Base-by-base conservation (phyloP, 2,888 invertebrate genomes). In the Oithona nana region DNA sequence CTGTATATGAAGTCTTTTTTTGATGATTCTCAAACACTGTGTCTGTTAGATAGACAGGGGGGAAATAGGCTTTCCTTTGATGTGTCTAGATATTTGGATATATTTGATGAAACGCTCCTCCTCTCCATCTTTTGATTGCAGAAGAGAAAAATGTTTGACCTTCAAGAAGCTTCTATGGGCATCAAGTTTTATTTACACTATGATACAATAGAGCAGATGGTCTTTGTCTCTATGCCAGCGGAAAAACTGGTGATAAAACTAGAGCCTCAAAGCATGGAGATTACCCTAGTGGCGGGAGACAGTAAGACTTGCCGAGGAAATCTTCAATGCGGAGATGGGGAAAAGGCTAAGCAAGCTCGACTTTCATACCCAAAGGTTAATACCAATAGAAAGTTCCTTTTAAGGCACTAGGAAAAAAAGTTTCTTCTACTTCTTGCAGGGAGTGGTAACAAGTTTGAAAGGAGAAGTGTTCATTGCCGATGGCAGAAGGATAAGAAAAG, bases 351-450 rank as follows among this genome's bases (percentile, higher is more conserved):
- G 2, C n/a, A 57, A 22, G 24, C 57, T 28, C 28, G n/a, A n/a
- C 57, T 57, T 16, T 29, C 28, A 20, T 57, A 57, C 28, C 57
- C 57, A 1, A 57, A 57, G 29, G 57, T 57, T 11, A 39, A 39
- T 29, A n/a, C n/a, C n/a, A n/a, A n/a, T n/a, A n/a, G n/a, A n/a
- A n/a, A n/a, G 24, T 30, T 28, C 57, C n/a, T n/a, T 57, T 57
- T 29, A 24, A 57, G n/a, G 28, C 57, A 13, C 16, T n/a, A n/a
- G n/a, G n/a, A n/a, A n/a, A n/a, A n/a, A n/a, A n/a, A n/a, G n/a
- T n/a, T n/a, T n/a, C n/a, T n/a, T n/a, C n/a, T n/a, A n/a, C n/a
- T n/a, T 16, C 11, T 57, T 57, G 3, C 28, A 3, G 2, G 57
- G 28, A 2, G 24, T 57, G 24, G 57, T 28, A 13, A 8, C 4